These are phyloP conservation scores for Brenthis hecate DNA, from an alignment of 2,888 invertebrate species.

Conservation along the genomic window DNA sequence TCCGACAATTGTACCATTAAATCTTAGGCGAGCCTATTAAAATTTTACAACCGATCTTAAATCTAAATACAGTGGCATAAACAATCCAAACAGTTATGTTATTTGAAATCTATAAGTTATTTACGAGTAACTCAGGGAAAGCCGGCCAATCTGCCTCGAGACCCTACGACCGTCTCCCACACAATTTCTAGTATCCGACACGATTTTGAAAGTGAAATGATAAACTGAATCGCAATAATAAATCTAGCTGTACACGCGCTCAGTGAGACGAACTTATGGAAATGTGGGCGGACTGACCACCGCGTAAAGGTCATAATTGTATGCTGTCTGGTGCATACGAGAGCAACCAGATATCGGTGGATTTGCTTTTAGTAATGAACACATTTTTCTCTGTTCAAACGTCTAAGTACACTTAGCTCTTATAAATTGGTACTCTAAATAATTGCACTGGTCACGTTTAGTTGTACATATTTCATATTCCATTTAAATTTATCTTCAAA, in stretches of 20 bases:
- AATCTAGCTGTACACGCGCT: constrained; percentile 57
- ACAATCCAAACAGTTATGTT: constrained; percentile 58
- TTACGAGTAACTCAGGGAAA: constrained; percentile 67
- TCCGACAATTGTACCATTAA: constrained; percentile 40
- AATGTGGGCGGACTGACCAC: constrained; percentile 38
- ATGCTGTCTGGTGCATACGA: constrained; percentile 22
- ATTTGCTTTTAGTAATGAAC: constrained; percentile 33
- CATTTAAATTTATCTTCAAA: constrained; percentile 1
- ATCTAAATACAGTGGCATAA: constrained; percentile 53
- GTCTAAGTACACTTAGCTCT: constrained; percentile 4
- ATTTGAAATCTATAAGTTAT: constrained; percentile 67
- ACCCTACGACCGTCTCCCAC: constrained; percentile 57
- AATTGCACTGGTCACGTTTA: constrained; percentile 2
- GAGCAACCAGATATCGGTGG: constrained; percentile 32
- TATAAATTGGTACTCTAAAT: constrained; percentile 18
- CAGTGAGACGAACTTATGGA: constrained; percentile 39
- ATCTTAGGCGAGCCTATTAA: constrained; percentile 46
- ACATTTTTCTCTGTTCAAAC: constrained; percentile 16
- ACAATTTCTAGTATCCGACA: constrained; percentile 64
- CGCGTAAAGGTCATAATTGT: constrained; percentile 34
- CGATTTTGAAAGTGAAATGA: constrained; percentile 70
- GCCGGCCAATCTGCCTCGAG: constrained; percentile 49
- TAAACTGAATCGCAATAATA: constrained; percentile 59
- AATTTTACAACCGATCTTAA: constrained; percentile 50
- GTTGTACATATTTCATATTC: neutral